Evolutionary conservation across 2,888 invertebrate species (phyloP).

Genomic region (Furcula furcula): DNA sequence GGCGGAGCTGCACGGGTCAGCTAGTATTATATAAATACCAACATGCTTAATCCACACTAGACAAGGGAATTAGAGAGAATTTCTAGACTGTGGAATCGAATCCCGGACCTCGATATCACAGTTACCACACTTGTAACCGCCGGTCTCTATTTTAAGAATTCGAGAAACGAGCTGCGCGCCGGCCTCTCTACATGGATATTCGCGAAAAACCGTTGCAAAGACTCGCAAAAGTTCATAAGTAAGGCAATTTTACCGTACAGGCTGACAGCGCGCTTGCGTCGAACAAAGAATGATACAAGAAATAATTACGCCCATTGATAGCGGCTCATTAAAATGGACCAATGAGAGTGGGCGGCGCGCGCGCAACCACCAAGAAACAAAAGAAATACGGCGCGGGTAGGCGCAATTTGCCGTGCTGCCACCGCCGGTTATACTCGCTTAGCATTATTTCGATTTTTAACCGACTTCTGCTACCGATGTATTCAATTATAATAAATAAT

Average conservation of each 20-base stretch:
- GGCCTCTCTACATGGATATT: slow-evolving; percentile 57
- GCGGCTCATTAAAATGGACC: slow-evolving; percentile 73
- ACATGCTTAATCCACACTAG: too few relatives aligned
- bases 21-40: too few relatives aligned
- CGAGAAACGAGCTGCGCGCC: slow-evolving; percentile 11
- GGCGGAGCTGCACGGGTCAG: too few relatives aligned
- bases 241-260: slow-evolving; percentile 45
- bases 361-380: slow-evolving; percentile 41
- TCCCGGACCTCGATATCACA: too few relatives aligned
- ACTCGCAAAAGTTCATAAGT: slow-evolving; percentile 33
- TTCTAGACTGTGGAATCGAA: too few relatives aligned
- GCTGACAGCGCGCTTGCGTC: slow-evolving; percentile 66
- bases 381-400: slow-evolving; percentile 54
- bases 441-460: slow-evolving; percentile 65
- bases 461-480: slow-evolving; percentile 56
- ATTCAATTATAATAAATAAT: slow-evolving; percentile 52
- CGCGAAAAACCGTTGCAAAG: slow-evolving; percentile 66
- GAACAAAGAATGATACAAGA: slow-evolving; percentile 73
- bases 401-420: slow-evolving; percentile 70
- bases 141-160: too few relatives aligned
- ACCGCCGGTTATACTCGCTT: slow-evolving; percentile 66
- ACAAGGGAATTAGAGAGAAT: too few relatives aligned
- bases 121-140: too few relatives aligned
- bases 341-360: slow-evolving; percentile 52
- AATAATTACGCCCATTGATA: slow-evolving; percentile 80